These are phyloP conservation scores for Ornithorhynchus anatinus DNA, from an alignment of 2,113 vertebrate species.

Conservation along the genomic window DNA sequence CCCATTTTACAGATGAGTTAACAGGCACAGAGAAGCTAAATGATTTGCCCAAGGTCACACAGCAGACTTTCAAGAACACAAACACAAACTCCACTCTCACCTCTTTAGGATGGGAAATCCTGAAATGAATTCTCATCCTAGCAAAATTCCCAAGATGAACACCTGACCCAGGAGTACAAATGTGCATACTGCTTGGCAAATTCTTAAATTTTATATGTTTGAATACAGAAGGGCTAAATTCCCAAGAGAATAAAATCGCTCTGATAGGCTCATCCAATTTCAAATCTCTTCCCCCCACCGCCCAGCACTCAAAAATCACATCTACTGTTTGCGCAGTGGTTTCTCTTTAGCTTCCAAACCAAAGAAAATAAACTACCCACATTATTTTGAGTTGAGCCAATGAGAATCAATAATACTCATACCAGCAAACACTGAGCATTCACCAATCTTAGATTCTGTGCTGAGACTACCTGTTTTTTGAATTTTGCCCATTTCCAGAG, in stretches of 20 bases:
- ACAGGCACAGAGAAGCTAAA: background rate
- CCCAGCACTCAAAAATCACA: background rate
- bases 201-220: background rate
- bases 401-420: too few relatives aligned
- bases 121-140: background rate
- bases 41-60: too few relatives aligned
- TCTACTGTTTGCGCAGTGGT: constrained; percentile 20
- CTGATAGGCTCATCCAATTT: too few relatives aligned
- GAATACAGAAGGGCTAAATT: background rate
- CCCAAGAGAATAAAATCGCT: too few relatives aligned
- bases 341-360: constrained; percentile 28
- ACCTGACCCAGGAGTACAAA: background rate
- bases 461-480: too few relatives aligned
- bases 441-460: too few relatives aligned
- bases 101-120: background rate
- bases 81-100: background rate
- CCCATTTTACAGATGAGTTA: too few relatives aligned
- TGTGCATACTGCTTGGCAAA: background rate
- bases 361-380: background rate
- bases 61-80: background rate
- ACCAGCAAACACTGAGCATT: too few relatives aligned
- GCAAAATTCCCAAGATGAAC: background rate
- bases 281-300: too few relatives aligned
- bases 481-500: too few relatives aligned
- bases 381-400: constrained; percentile 34